Evolutionary conservation across 2,888 invertebrate species (phyloP).

Genomic region (Brassicogethes aeneus): DNA sequence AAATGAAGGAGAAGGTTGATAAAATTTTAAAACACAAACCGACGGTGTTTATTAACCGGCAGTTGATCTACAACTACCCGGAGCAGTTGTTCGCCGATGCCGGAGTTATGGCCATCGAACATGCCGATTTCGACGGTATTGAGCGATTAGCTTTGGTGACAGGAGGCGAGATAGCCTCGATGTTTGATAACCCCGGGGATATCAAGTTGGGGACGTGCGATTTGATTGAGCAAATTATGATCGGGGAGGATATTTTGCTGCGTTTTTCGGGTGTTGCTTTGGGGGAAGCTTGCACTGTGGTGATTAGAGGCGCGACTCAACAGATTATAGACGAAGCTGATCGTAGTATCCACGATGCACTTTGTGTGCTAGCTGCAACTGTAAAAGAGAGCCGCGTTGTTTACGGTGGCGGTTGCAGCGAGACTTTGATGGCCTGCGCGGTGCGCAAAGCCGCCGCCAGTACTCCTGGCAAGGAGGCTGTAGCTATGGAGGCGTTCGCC

Average conservation of each 20-base stretch:
- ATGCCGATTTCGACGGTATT: slow-evolving; percentile 99
- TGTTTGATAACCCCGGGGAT: slow-evolving; percentile 88
- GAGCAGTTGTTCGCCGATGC: slow-evolving; percentile 99
- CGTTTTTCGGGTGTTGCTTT: slow-evolving; percentile 91
- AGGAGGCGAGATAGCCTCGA: slow-evolving; percentile 95
- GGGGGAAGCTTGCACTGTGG: slow-evolving; percentile 95
- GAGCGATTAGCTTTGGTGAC: slow-evolving; percentile 95
- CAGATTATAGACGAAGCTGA: slow-evolving; percentile 99
- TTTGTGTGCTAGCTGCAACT: slow-evolving; percentile 93
- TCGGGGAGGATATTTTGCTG: slow-evolving; percentile 92
- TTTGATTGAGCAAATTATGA: slow-evolving; percentile 95
- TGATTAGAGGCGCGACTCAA: slow-evolving; percentile 95
- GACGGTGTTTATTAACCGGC: slow-evolving; percentile 98
- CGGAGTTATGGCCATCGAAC: slow-evolving; percentile 98
- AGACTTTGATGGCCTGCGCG: slow-evolving; percentile 95
- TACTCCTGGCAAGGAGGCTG: slow-evolving; percentile 93
- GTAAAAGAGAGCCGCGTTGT: slow-evolving; percentile 88
- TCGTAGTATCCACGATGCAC: slow-evolving; percentile 93
- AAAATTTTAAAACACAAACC: slow-evolving; percentile 90
- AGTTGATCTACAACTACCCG: slow-evolving; percentile 99
- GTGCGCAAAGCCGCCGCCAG: slow-evolving; percentile 73
- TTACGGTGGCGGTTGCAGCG: slow-evolving; percentile 84
- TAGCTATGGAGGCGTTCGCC: slow-evolving; percentile 94
- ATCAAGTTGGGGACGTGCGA: slow-evolving; percentile 92
- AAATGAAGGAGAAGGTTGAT: slow-evolving; percentile 99